Base-by-base conservation (phyloP, 2,888 invertebrate species). In the Meliscaeva auricollis region DNA sequence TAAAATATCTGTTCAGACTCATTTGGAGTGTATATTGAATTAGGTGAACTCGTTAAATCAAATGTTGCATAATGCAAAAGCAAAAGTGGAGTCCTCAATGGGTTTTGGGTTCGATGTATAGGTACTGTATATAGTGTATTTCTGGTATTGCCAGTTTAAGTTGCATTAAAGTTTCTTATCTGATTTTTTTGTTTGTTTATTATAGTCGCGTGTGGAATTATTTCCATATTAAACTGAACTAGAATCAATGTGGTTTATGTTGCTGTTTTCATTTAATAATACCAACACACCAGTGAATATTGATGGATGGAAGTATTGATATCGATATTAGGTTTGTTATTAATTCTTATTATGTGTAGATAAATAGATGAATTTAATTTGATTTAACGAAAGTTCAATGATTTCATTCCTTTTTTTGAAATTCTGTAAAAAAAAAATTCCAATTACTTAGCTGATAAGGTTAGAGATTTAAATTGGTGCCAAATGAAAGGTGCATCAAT, bases 11-110 rank as follows among this genome's bases (percentile, higher is more conserved):
- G 30, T 48, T 73, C 38, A 83, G 73, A 69, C 68, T 62, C 38
- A 48, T 35, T 62, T 52, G 46, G 73, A 56, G 83, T 69, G 69
- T 79, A 56, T 79, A 83, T 79, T 79, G 79, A 70, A 83, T 79
- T 79, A 83, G 64, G 83, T 74, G 69, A 83, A 74, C 62, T 62
- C 64, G 41, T 78, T 78, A 52, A 54, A 74, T 69, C 48, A 72
- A 79, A 74, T 69, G 38, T 68, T 74, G 69, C 73, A 77, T 73
- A 73, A 73, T 60, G 66, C 58, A 82, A 60, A 72, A 15, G 60
- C 26, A 20, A 6, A 41, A n/a, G 41, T n/a, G 30, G 22, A 30
- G 22, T 15, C 15, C 26, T 69, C 13, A 30, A 32, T 17, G 22
- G 22, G 11, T 30, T 62, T 26, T 26, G 2, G 26, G 26, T 5